phyloP scores from a whole-genome alignment of 1,140 invertebrate species.

The Coenobita brevimanus region DNA sequence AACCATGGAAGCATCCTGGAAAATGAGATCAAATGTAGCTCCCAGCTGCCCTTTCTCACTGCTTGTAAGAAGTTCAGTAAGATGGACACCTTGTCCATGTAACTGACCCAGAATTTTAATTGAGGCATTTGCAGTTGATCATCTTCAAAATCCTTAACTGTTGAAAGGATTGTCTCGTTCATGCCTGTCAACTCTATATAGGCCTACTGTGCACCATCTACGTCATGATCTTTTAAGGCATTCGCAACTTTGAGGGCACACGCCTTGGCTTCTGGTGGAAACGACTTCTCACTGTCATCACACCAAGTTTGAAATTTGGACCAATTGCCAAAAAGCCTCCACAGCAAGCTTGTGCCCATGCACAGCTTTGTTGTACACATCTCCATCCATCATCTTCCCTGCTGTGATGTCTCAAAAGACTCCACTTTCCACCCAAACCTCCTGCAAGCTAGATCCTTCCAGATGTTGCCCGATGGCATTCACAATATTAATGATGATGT shows the following conservation, averaged over 20 bases:
- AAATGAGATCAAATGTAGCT: background rate
- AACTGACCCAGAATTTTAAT: background rate
- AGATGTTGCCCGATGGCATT: too few relatives aligned
- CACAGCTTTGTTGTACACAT: constrained; percentile 12
- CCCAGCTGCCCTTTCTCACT: background rate
- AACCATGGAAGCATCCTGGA: background rate
- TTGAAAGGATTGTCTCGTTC: too few relatives aligned
- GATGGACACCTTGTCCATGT: constrained; percentile 10
- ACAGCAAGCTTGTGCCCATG: constrained; percentile 15
- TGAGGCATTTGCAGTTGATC: constrained; percentile 7
- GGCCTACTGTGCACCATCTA: background rate
- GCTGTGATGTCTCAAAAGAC: too few relatives aligned
- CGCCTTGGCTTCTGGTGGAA: background rate
- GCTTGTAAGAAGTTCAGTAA: background rate
- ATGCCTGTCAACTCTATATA: background rate
- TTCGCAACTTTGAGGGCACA: background rate
- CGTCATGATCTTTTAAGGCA: background rate
- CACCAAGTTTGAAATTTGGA: background rate
- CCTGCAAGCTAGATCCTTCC: too few relatives aligned
- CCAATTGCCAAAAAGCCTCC: constrained; percentile 6
- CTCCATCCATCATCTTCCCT: too few relatives aligned
- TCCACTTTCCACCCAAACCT: too few relatives aligned
- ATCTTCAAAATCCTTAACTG: constrained; percentile 1
- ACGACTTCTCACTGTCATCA: background rate
- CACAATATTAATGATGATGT: too few relatives aligned